phyloP scores from a whole-genome alignment of 2,113 vertebrate species.

The Corydoras sp. region DNA sequence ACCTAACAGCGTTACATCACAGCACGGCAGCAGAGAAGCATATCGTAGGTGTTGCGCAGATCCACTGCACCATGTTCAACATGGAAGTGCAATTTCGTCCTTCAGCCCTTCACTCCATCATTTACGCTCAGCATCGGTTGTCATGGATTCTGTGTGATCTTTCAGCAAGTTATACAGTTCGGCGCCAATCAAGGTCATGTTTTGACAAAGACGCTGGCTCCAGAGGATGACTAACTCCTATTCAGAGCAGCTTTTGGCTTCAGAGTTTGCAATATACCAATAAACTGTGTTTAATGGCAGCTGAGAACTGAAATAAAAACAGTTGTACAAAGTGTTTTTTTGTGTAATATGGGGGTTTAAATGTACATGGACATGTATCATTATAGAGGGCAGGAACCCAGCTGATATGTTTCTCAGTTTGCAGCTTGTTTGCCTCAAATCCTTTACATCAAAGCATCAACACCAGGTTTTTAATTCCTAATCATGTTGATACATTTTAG shows the following conservation, averaged over 20 bases:
- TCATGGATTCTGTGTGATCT: slow-evolving; percentile 61
- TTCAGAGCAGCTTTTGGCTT: slow-evolving; percentile 13
- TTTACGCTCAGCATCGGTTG: slow-evolving; percentile 59
- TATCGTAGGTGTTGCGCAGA: slow-evolving; percentile 33
- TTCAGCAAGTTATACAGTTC: slow-evolving; percentile 43
- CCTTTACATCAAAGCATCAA: no score
- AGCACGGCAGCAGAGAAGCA: slow-evolving; percentile 1
- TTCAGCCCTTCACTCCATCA: slow-evolving; percentile 36
- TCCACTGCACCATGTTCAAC: slow-evolving; percentile 20
- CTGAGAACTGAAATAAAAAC: neutral
- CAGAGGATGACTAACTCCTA: slow-evolving; percentile 54
- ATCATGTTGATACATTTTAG: no score
- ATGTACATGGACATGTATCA: no score
- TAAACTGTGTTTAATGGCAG: neutral
- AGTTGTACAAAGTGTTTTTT: neutral
- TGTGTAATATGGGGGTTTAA: no score
- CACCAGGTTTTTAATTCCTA: no score
- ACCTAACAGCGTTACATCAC: neutral
- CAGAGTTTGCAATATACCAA: neutral
- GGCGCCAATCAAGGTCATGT: slow-evolving; percentile 59
- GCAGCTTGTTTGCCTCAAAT: no score
- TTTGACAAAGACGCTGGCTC: slow-evolving; percentile 64
- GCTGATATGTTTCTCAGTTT: no score
- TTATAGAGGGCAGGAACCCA: no score
- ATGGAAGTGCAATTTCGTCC: slow-evolving; percentile 21